Evolutionary conservation across 2,888 invertebrate species (phyloP).

Genomic region (Tiliacea aurago): DNA sequence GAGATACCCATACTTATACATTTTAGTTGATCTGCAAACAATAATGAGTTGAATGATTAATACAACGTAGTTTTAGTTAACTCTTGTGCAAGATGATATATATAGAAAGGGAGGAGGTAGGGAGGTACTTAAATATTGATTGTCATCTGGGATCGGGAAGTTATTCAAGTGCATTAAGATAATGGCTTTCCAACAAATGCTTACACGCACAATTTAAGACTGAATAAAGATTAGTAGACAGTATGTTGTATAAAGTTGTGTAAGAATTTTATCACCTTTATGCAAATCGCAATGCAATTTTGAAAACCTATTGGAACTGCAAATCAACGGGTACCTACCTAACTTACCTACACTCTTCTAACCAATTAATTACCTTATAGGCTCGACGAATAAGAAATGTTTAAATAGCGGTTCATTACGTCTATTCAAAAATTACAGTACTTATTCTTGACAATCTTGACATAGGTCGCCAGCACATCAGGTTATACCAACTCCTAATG

Average conservation of each 20-base stretch:
- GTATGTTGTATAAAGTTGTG: neutral
- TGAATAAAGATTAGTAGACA: slow-evolving; percentile 2
- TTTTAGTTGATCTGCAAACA: slow-evolving; percentile 19
- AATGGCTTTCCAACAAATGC: neutral
- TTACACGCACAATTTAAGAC: neutral
- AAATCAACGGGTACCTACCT: no score
- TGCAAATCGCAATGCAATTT: neutral
- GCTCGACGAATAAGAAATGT: no score
- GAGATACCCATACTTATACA: slow-evolving; percentile 8
- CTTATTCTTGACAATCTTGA: neutral
- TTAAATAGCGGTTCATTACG: no score
- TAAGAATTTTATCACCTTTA: neutral
- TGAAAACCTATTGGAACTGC: neutral
- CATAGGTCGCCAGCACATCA: no score
- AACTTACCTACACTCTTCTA: neutral
- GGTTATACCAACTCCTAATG: no score
- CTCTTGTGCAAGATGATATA: slow-evolving; percentile 11
- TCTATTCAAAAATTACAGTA: no score
- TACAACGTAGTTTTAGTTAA: neutral
- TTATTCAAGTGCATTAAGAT: neutral
- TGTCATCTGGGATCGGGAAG: slow-evolving; percentile 6
- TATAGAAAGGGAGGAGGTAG: neutral
- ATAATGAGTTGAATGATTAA: slow-evolving; percentile 10
- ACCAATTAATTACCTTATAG: neutral
- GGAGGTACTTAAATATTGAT: neutral